Base-by-base conservation (phyloP, 2,888 invertebrate species). In the Nemotelus nigrinus region DNA sequence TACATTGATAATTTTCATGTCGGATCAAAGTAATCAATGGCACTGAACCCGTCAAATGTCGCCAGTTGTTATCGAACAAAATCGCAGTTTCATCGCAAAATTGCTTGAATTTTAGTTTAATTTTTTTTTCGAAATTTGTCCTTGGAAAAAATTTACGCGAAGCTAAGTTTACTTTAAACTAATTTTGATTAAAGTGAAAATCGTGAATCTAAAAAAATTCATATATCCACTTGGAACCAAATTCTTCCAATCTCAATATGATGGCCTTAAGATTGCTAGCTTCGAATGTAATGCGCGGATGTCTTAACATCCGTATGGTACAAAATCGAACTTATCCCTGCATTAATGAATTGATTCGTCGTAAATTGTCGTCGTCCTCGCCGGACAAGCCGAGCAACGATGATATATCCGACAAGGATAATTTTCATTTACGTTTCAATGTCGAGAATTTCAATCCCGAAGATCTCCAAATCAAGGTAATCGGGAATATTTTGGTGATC, bases 401-500 rank as follows among this genome's bases (percentile, higher is more conserved):
- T 43, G 44, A 57, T n/a, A n/a, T 44, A 41, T 53, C 71, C 44
- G 71, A 71, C 8, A 53, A 55, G 44, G 71, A 55, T 3, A 71
- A 71, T 43, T 71, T 71, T n/a, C 71, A 71, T 53, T 55, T 71
- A 44, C 53, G 55, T 5, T 71, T 71, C 43, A 71, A 71, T 45
- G 71, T 71, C 2, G 71, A 71, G 41, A 71, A 71, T 43, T 71
- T 71, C 71, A 55, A 6, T 44, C 71, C 55, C 2, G 71, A 71
- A 7, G 71, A 71, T 44, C 44, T 71, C 2, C 71, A 71, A 41
- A 71, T 71, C 8, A 71, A 71, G 41, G 71, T 71, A 10, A 55
- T 71, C 10, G 71, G 71, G n/a, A 71, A 71, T 25, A 57, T 71
- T n/a, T 44, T 71, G 25, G 71, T 71, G 5, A 71, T 71, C n/a